phyloP scores from a whole-genome alignment of 2,888 invertebrate genomes.

The Periphyllus acericola region DNA sequence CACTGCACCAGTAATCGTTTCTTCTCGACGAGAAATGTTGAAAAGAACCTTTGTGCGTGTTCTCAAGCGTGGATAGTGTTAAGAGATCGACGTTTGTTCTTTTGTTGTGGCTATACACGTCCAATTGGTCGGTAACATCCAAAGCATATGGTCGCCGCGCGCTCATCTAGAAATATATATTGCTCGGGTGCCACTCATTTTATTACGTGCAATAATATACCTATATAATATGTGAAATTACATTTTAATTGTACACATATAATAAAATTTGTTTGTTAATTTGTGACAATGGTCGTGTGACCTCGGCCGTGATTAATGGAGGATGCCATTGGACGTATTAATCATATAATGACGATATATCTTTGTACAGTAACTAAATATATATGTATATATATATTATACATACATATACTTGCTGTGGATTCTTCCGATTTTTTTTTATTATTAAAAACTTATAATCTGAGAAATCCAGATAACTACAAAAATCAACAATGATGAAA shows the following conservation, averaged over 20 bases:
- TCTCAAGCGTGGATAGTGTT: background rate
- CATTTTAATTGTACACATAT: constrained; percentile 8
- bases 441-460: constrained; percentile 15
- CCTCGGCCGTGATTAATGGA: constrained; percentile 47
- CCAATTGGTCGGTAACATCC: background rate
- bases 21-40: background rate
- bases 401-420: too few relatives aligned
- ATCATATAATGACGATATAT: background rate
- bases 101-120: background rate
- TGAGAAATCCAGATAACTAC: constrained; percentile 13
- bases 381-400: background rate
- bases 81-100: background rate
- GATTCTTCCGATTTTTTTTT: constrained; percentile 1
- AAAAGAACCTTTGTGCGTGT: constrained; percentile 14
- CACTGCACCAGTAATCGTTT: constrained; percentile 8
- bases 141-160: background rate
- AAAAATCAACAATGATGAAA: constrained; percentile 3
- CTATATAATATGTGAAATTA: background rate
- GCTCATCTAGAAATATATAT: background rate
- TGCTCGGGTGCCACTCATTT: background rate
- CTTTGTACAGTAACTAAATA: background rate
- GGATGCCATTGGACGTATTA: background rate
- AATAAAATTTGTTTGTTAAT: background rate
- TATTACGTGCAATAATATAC: background rate
- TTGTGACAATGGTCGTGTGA: background rate